Evolutionary conservation across 2,888 invertebrate genomes (phyloP).

Genomic region (Drosophila hamatofila): DNA sequence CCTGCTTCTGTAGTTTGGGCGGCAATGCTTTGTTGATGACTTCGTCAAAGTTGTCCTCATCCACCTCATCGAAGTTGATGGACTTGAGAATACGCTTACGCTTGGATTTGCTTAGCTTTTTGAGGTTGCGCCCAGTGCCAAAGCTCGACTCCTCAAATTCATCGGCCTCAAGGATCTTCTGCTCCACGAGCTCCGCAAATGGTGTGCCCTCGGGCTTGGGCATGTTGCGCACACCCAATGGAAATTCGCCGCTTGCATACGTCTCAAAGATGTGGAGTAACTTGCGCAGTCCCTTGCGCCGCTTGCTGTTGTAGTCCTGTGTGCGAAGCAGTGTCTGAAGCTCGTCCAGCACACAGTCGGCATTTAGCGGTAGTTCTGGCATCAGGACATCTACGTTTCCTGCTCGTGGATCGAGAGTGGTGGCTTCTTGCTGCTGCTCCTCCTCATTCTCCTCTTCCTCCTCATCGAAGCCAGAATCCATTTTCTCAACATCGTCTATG

Average conservation of each 20-base stretch:
- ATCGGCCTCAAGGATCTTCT: conserved; percentile 85
- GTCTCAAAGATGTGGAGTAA: conserved; percentile 85
- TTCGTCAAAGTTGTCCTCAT: conserved; percentile 82
- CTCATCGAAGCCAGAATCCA: conserved; percentile 81
- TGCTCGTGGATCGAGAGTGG: conserved; percentile 90
- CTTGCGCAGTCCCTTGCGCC: conserved; percentile 87
- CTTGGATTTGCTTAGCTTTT: conserved; percentile 85
- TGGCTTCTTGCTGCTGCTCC: conserved; percentile 42
- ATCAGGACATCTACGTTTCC: conserved; percentile 91
- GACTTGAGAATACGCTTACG: conserved; percentile 81
- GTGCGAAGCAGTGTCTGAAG: conserved; percentile 86
- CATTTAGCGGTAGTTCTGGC: conserved; percentile 89
- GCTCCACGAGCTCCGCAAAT: conserved; percentile 73
- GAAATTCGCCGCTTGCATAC: conserved; percentile 88
- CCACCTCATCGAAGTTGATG: conserved; percentile 78
- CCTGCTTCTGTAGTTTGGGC: conserved; percentile 67
- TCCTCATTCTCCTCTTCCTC: conserved; percentile 84
- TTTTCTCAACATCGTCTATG: conserved; percentile 88
- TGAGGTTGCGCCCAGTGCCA: conserved; percentile 83
- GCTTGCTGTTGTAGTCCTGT: conserved; percentile 86
- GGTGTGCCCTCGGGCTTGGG: conserved; percentile 83
- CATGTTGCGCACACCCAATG: conserved; percentile 88
- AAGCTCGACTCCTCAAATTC: conserved; percentile 86
- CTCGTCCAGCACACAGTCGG: conserved; percentile 86
- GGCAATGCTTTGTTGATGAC: conserved; percentile 76